These are phyloP conservation scores for Cryptocephalus moraei DNA, from an alignment of 2,888 invertebrate genomes.

Conservation along the genomic window DNA sequence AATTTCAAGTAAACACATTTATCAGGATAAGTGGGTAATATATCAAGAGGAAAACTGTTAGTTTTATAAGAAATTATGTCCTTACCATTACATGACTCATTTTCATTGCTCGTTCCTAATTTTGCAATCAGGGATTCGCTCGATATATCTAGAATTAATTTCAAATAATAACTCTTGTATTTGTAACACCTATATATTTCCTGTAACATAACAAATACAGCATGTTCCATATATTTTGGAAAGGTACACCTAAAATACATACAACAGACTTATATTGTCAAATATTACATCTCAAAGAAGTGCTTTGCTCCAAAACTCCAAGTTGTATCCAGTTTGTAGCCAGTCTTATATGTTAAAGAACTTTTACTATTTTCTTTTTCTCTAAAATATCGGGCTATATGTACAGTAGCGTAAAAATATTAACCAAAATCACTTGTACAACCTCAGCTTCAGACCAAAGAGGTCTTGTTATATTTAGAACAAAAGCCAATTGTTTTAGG, in stretches of 20 bases:
- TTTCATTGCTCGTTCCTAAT: too few species aligned
- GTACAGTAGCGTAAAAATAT: conserved; percentile 17
- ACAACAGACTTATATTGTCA: conserved; percentile 28
- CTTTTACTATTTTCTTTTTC: conserved; percentile 5
- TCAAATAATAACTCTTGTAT: neutral
- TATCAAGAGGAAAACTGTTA: too few species aligned
- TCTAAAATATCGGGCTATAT: conserved; percentile 12
- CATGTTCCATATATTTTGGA: conserved; percentile 28
- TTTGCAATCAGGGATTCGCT: too few species aligned
- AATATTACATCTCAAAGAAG: conserved; percentile 21
- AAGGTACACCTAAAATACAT: conserved; percentile 22
- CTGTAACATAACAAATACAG: conserved; percentile 31
- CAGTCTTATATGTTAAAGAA: conserved; percentile 19
- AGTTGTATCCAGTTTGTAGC: conserved; percentile 13
- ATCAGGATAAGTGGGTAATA: too few species aligned
- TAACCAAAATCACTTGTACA: conserved; percentile 15
- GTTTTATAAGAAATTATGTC: too few species aligned
- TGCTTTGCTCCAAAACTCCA: conserved; percentile 19
- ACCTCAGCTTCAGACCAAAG: conserved; percentile 15
- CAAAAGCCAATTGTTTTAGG: too few species aligned
- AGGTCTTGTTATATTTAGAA: conserved; percentile 6
- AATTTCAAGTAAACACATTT: too few species aligned
- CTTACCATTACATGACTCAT: too few species aligned
- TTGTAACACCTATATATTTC: conserved; percentile 36
- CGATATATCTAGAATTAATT: neutral